Conservation (phyloP, 2,888 invertebrate genomes). For the Thecophora atra region DNA sequence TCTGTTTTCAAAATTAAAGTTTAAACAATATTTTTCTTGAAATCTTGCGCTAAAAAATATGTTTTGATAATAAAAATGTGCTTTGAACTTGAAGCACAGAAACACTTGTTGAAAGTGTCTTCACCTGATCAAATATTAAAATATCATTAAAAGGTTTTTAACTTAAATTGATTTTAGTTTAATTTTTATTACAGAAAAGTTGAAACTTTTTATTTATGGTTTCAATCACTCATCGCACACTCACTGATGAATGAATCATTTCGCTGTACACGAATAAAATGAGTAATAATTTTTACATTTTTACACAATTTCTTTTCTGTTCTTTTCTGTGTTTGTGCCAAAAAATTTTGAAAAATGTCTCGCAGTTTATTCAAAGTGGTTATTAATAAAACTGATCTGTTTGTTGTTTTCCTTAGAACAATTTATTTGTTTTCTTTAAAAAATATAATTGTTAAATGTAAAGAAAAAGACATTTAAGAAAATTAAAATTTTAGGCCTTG, state of each 20-base stretch:
- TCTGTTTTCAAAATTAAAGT: no score
- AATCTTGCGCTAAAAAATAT: no score
- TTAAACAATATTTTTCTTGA: no score
- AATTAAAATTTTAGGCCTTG: no score
- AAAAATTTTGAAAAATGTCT: background rate
- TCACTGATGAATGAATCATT: background rate
- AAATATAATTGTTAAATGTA: background rate
- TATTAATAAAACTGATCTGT: slow-evolving; percentile 27
- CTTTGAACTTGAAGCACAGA: no score
- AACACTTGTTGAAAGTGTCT: no score
- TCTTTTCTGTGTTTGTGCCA: slow-evolving; percentile 11
- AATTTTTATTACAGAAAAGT: background rate
- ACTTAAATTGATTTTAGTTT: background rate
- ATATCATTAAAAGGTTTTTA: no score
- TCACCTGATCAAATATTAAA: no score
- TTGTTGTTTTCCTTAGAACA: slow-evolving; percentile 4
- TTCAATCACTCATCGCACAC: background rate
- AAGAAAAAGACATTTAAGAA: no score
- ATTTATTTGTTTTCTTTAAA: no score
- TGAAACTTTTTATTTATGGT: background rate
- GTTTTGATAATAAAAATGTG: no score
- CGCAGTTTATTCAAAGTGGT: background rate
- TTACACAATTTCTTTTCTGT: background rate
- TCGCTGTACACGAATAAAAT: no score
- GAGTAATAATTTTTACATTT: background rate